These are phyloP conservation scores for Helicoverpa assulta DNA, from an alignment of 2,888 invertebrate genomes.

Conservation along the genomic window DNA sequence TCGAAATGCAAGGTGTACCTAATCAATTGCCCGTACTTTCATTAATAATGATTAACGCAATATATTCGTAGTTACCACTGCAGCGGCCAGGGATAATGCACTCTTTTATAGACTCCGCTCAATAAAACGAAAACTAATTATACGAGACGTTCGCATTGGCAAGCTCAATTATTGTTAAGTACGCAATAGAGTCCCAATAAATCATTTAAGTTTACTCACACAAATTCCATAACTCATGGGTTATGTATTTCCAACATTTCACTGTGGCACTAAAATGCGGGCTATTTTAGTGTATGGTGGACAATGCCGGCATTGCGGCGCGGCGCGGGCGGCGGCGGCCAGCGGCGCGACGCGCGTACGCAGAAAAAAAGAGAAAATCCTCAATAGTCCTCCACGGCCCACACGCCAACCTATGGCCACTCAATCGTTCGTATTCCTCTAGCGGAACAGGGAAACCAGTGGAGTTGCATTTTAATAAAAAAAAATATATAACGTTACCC, in stretches of 20 bases:
- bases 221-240: constrained; percentile 73
- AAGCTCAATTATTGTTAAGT: constrained; percentile 60
- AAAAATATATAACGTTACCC: no score
- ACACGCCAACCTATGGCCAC: constrained; percentile 88
- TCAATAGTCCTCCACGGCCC: constrained; percentile 88
- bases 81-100: constrained; percentile 40
- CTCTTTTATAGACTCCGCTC: constrained; percentile 44
- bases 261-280: constrained; percentile 78
- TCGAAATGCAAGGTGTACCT: not conserved
- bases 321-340: constrained; percentile 39
- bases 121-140: constrained; percentile 58
- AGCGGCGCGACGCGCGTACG: constrained; percentile 72
- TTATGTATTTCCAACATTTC: constrained; percentile 79
- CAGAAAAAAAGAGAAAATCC: constrained; percentile 81
- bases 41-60: constrained; percentile 32
- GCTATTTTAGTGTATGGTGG: constrained; percentile 82
- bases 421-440: constrained; percentile 85
- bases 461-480: constrained; percentile 63
- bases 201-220: constrained; percentile 74
- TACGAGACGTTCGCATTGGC: constrained; percentile 35
- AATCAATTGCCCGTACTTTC: not conserved
- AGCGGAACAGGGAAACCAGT: constrained; percentile 68
- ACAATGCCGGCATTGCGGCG: constrained; percentile 73
- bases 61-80: constrained; percentile 26
- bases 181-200: constrained; percentile 71